These are phyloP conservation scores for Clarias pachynema DNA, from an alignment of 2,797 vertebrate genomes.

Conservation along the genomic window DNA sequence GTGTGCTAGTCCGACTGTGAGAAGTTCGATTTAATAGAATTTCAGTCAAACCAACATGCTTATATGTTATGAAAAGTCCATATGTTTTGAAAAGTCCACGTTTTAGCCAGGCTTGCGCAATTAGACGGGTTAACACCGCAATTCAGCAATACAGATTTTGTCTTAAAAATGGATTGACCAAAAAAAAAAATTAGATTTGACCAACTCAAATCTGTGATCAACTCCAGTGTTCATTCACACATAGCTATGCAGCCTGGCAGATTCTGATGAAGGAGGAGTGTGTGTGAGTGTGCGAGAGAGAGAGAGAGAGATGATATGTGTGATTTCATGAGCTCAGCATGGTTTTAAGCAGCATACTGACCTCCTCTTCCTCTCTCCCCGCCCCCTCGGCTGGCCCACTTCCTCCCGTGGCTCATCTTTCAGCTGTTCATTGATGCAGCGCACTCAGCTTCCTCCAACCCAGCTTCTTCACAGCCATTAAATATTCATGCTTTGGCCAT, in stretches of 20 bases:
- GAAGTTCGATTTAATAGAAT: too few relatives aligned
- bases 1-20: too few relatives aligned
- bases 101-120: too few relatives aligned
- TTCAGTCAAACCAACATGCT: too few relatives aligned
- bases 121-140: too few relatives aligned
- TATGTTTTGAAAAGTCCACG: too few relatives aligned
- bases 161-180: not conserved
- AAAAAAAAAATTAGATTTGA: not conserved
- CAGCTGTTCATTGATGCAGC: conserved; percentile 71
- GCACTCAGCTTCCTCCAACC: conserved; percentile 68
- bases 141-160: not conserved
- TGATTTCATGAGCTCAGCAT: conserved; percentile 43
- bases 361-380: conserved; percentile 56
- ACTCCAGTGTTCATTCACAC: not conserved
- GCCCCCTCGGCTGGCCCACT: conserved; percentile 48
- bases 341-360: conserved; percentile 36
- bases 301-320: not conserved
- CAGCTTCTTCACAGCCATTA: conserved; percentile 71
- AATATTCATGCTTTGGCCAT: conserved; percentile 75
- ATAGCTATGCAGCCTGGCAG: not conserved
- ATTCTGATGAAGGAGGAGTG: not conserved
- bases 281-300: not conserved
- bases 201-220: not conserved
- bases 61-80: too few relatives aligned
- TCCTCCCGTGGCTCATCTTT: conserved; percentile 71